A percentile compares a stretch with the other conserved stretches of the same genome.
Evolutionary conservation across 1,140 invertebrate species (phyloP).

Genomic region (Nomia melanderi): DNA sequence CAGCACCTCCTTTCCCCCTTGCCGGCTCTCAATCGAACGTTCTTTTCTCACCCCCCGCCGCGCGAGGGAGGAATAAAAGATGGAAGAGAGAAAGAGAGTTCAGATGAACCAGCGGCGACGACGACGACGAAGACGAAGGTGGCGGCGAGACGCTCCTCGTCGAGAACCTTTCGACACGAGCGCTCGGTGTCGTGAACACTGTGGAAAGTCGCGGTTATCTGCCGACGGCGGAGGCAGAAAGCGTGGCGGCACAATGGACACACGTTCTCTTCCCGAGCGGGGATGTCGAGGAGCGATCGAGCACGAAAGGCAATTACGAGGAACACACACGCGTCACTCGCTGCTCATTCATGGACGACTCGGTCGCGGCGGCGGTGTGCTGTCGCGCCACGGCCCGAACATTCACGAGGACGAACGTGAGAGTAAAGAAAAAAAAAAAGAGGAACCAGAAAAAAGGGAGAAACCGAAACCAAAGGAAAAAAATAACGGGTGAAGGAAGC

Average conservation of each 20-base stretch:
- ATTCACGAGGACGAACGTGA: slow-evolving; percentile 17
- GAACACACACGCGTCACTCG: slow-evolving; percentile 44
- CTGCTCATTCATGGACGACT: slow-evolving; percentile 44
- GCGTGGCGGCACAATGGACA: slow-evolving; percentile 36
- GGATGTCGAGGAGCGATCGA: slow-evolving; percentile 29
- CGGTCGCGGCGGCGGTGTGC: background rate
- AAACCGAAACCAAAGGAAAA: background rate
- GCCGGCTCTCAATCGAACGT: slow-evolving; percentile 7
- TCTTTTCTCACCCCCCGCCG: background rate
- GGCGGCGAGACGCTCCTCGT: background rate
- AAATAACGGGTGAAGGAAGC: no score
- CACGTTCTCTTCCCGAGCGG: slow-evolving; percentile 8
- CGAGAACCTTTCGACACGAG: background rate
- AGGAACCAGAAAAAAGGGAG: background rate
- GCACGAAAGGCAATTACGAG: slow-evolving; percentile 32
- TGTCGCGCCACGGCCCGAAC: slow-evolving; percentile 10
- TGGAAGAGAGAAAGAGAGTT: background rate
- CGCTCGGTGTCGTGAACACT: slow-evolving; percentile 6
- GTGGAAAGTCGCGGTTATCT: slow-evolving; percentile 33
- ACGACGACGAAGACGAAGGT: background rate
- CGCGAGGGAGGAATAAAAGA: no score
- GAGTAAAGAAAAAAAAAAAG: no score
- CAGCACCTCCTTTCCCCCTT: background rate
- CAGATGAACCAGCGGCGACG: slow-evolving; percentile 5
- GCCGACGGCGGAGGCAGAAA: slow-evolving; percentile 36